A percentile compares a stretch with the other conserved stretches of the same genome.
Evolutionary conservation across 2,113 vertebrate genomes (phyloP).

Genomic region (Thunnus thynnus): DNA sequence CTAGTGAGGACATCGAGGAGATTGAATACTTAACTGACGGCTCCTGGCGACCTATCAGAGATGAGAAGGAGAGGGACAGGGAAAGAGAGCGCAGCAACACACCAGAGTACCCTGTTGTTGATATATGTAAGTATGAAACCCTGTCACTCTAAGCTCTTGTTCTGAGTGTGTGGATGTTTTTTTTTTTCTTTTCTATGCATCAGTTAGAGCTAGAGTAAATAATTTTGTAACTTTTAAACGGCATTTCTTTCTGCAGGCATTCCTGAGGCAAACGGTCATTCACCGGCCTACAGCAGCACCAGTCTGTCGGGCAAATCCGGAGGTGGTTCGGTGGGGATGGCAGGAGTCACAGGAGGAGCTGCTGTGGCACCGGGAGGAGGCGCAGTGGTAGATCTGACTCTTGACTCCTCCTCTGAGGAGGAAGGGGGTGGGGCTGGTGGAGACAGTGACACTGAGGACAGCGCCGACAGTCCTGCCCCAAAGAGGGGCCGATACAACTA

Average conservation of each 20-base stretch:
- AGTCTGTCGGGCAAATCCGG: constrained; percentile 90
- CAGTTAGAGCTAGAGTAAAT: neutral
- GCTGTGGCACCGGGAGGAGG: constrained; percentile 80
- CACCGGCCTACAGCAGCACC: constrained; percentile 86
- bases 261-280: constrained; percentile 90
- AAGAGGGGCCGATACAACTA: constrained; percentile 94
- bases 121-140: constrained; percentile 88
- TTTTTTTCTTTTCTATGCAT: neutral
- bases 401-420: constrained; percentile 96
- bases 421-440: constrained; percentile 88
- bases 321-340: constrained; percentile 78
- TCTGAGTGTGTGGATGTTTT: neutral
- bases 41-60: constrained; percentile 95
- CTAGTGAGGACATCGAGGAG: constrained; percentile 92
- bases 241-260: constrained; percentile 82
- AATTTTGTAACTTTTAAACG: constrained; percentile 3
- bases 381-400: constrained; percentile 95
- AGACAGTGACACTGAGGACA: constrained; percentile 95
- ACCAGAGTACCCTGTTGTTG: constrained; percentile 92
- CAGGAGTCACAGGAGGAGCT: constrained; percentile 67
- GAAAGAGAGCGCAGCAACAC: constrained; percentile 92
- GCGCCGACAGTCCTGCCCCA: constrained; percentile 90
- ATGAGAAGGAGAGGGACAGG: constrained; percentile 91
- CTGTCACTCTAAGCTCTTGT: neutral
- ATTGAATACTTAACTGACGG: constrained; percentile 97